Evolutionary conservation across 2,797 vertebrate species (phyloP).

Genomic region (Melanotaenia boesemani): DNA sequence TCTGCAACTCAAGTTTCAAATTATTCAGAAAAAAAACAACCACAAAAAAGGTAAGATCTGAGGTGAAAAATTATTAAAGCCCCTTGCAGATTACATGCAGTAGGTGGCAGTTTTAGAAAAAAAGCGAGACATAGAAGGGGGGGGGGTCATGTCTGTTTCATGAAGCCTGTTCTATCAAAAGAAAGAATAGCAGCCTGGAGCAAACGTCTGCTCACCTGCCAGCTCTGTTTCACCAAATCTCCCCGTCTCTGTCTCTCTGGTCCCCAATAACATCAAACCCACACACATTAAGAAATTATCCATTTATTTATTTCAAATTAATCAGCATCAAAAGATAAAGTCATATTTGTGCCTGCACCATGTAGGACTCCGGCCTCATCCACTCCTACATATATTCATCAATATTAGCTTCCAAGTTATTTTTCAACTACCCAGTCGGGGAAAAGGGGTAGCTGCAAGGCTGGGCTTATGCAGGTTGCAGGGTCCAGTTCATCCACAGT

Average conservation of each 20-base stretch:
- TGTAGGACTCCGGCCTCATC: constrained; percentile 17
- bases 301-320: constrained; percentile 54
- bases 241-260: constrained; percentile 12
- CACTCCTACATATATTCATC: constrained; percentile 21
- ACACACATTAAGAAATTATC: constrained; percentile 42
- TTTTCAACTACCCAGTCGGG: constrained; percentile 59
- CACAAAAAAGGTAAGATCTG: constrained; percentile 80
- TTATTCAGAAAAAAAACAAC: constrained; percentile 66
- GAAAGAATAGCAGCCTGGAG: constrained; percentile 80
- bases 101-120: constrained; percentile 75
- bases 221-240: constrained; percentile 65
- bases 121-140: constrained; percentile 32
- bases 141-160: constrained; percentile 69
- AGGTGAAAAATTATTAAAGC: constrained; percentile 92
- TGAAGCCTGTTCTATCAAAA: constrained; percentile 91
- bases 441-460: constrained; percentile 57
- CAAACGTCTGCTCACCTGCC: constrained; percentile 91
- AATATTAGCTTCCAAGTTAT: constrained; percentile 56
- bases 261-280: constrained; percentile 23
- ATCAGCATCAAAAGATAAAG: constrained; percentile 51
- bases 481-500: constrained; percentile 80
- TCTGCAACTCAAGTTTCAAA: constrained; percentile 86
- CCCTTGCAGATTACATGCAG: constrained; percentile 90
- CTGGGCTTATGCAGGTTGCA: constrained; percentile 72
- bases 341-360: constrained; percentile 20